Conservation (phyloP, 2,888 invertebrate species). For the Scrobipalpa atriplicella region DNA sequence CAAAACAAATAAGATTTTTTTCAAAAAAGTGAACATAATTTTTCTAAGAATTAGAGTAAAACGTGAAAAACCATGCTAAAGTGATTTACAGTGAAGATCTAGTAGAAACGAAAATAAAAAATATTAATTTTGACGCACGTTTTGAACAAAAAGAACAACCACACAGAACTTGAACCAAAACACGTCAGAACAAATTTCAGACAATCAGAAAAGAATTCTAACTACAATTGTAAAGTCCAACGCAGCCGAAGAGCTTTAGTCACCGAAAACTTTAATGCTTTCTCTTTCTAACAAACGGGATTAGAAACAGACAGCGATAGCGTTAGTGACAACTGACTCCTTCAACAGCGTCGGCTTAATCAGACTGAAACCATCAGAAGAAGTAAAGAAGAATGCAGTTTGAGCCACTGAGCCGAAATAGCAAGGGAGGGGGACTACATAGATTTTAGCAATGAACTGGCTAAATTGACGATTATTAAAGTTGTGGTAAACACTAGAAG, state of each 20-base stretch:
- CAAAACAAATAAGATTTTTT: constrained; percentile 17
- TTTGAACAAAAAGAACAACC: background rate
- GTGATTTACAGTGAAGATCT: background rate
- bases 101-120: background rate
- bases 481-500: constrained; percentile 21
- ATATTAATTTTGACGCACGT: background rate
- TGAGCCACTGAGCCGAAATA: background rate
- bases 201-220: background rate
- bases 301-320: background rate
- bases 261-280: background rate
- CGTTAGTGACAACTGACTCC: background rate
- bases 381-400: background rate
- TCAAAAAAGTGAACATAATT: background rate
- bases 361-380: background rate
- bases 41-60: background rate
- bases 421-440: background rate
- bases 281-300: background rate
- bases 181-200: background rate
- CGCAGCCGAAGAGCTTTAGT: background rate
- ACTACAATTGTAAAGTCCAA: background rate
- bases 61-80: constrained; percentile 9
- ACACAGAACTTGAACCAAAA: background rate
- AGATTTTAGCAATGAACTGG: background rate
- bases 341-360: background rate
- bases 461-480: background rate